These are phyloP conservation scores for Parus major DNA, from an alignment of 2,113 vertebrate species.

Conservation along the genomic window DNA sequence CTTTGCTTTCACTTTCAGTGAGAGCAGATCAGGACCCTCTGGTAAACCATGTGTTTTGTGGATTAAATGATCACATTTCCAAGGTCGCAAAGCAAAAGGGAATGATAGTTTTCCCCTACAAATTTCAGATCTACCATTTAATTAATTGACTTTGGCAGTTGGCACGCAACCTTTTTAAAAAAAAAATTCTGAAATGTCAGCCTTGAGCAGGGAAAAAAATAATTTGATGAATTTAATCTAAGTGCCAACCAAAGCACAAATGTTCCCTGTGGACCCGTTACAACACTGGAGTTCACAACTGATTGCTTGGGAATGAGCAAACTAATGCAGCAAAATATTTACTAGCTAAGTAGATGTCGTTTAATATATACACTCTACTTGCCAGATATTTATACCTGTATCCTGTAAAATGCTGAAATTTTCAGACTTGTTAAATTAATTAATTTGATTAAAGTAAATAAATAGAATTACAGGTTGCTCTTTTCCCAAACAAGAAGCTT, in stretches of 20 bases:
- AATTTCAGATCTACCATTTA: constrained; percentile 41
- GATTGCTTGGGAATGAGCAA: constrained; percentile 49
- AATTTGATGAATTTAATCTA: constrained; percentile 55
- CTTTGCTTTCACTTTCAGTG: not conserved
- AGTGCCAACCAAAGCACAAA: constrained; percentile 66
- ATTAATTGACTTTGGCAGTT: constrained; percentile 66
- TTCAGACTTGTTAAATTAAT: constrained; percentile 26
- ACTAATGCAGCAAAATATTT: constrained; percentile 24
- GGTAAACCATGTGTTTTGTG: not conserved
- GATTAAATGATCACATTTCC: constrained; percentile 14
- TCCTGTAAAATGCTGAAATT: not conserved
- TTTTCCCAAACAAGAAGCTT: not conserved
- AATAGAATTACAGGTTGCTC: constrained; percentile 8
- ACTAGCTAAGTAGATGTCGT: constrained; percentile 4
- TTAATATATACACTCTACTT: not conserved
- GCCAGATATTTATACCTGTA: constrained; percentile 55
- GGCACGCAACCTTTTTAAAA: constrained; percentile 37
- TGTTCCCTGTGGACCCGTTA: constrained; percentile 42
- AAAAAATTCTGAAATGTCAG: constrained; percentile 56
- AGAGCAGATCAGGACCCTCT: not conserved
- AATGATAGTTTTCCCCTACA: not conserved
- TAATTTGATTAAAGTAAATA: constrained; percentile 41
- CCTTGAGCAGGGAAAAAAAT: constrained; percentile 31
- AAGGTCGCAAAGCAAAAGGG: not conserved
- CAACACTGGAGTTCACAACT: constrained; percentile 26